Percentiles rank a stretch among this genome's conserved stretches.
Conservation (phyloP, 2,888 invertebrate species). For the Nephrotoma appendiculata region DNA sequence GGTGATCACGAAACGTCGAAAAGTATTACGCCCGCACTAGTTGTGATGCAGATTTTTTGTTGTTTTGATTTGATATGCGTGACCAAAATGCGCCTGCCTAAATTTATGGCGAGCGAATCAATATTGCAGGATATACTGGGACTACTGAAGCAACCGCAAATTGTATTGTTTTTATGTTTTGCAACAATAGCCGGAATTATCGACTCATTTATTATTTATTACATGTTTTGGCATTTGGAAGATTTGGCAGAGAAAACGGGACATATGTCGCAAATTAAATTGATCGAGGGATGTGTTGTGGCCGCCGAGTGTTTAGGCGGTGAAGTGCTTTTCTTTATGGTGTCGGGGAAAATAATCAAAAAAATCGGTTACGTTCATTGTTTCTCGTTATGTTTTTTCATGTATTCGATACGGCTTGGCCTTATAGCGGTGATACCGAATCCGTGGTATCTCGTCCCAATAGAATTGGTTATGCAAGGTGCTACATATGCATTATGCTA, state of each 20-base stretch:
- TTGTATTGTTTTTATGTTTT: slow-evolving; percentile 54
- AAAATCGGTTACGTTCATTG: slow-evolving; percentile 63
- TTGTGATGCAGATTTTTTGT: slow-evolving; percentile 49
- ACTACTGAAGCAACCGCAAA: slow-evolving; percentile 46
- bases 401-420: slow-evolving; percentile 58
- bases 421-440: slow-evolving; percentile 60
- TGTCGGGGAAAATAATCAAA: slow-evolving; percentile 60
- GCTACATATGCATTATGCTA: slow-evolving; percentile 79
- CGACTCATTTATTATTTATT: slow-evolving; percentile 69
- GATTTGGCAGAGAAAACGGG: slow-evolving; percentile 51
- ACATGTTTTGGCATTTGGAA: slow-evolving; percentile 72
- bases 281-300: slow-evolving; percentile 64
- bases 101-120: slow-evolving; percentile 48
- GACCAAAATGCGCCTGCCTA: slow-evolving; percentile 44
- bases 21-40: slow-evolving; percentile 54
- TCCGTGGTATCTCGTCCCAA: slow-evolving; percentile 69
- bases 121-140: slow-evolving; percentile 50
- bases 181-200: slow-evolving; percentile 61
- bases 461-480: slow-evolving; percentile 71
- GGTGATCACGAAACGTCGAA: slow-evolving; percentile 40
- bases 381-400: slow-evolving; percentile 60
- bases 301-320: slow-evolving; percentile 67
- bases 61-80: slow-evolving; percentile 52
- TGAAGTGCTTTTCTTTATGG: slow-evolving; percentile 61
- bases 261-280: slow-evolving; percentile 49